Evolutionary conservation across 2,113 vertebrate species (phyloP).

Genomic region (Ammodytes dubius): DNA sequence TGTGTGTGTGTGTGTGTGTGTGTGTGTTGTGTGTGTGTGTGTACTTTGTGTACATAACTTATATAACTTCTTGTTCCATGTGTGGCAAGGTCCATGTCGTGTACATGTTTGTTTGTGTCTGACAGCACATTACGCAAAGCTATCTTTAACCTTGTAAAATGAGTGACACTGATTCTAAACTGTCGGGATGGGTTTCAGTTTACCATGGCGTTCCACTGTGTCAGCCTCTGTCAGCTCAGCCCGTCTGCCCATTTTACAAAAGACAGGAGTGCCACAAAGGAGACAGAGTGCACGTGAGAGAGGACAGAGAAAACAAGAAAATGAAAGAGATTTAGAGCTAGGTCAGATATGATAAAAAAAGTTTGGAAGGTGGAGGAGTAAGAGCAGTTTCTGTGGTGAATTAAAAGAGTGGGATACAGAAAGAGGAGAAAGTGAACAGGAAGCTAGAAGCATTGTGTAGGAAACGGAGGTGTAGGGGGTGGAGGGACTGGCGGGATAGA

Average conservation of each 20-base stretch:
- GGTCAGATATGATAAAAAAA: conserved; percentile 42
- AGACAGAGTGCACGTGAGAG: conserved; percentile 24
- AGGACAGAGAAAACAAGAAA: conserved; percentile 3
- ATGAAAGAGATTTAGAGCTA: neutral
- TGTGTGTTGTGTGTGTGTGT: neutral
- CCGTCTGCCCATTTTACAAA: conserved; percentile 61
- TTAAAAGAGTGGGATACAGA: neutral
- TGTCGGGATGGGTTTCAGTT: conserved; percentile 78
- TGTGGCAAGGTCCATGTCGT: conserved; percentile 16
- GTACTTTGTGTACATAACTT: neutral
- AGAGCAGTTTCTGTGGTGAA: neutral
- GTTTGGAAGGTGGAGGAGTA: conserved; percentile 19
- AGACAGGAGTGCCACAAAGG: conserved; percentile 56
- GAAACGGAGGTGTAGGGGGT: conserved; percentile 12
- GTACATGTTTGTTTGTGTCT: conserved; percentile 59
- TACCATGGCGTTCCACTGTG: conserved; percentile 55
- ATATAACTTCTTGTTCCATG: neutral
- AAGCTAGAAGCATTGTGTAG: conserved; percentile 16
- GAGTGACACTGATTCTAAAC: conserved; percentile 80
- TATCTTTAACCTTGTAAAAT: conserved; percentile 79
- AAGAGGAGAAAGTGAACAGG: conserved; percentile 30
- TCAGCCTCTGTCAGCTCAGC: conserved; percentile 76
- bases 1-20: conserved; percentile 8
- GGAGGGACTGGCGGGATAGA: conserved; percentile 33
- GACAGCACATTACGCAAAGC: conserved; percentile 78